Base-by-base conservation (phyloP, 1,140 invertebrate species). In the Formica selysi region DNA sequence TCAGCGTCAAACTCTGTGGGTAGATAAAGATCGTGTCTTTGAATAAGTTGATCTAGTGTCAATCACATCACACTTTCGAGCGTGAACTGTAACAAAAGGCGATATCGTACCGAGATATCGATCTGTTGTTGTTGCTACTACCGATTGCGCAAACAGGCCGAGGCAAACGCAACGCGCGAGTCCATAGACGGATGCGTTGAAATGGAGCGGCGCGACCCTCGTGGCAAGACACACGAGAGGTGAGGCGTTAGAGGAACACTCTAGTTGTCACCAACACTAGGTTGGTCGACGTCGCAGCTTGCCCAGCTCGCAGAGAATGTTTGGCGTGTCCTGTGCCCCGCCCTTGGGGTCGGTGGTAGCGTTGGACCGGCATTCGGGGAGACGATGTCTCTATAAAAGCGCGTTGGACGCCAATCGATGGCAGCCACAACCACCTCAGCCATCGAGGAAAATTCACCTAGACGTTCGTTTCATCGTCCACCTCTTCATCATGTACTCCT, bases 291-390 rank as follows among this genome's bases (percentile, higher is more conserved):
- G 87, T 76, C 88, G 76, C 88, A 70, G 61, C 26, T n/a, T 74
- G 67, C 67, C 78, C 59, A 86, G 59, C 65, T 78, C 26, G 87
- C 51, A 86, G 89, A 93, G 93, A 94, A 93, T 94, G 93, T 93
- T 93, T 91, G 88, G 91, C 88, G 91, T 91, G 90, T 92, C 89
- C 91, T 93, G 80, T 86, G 94, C 94, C 94, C 93, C 94, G 92
- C 94, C 94, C 92, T 93, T 93, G 89, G 92, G 93, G 91, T 93
- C 90, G 91, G 85, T 89, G 87, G 90, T 89, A 91, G 92, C 74
- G 68, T n/a, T 29, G 51, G 76, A 54, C 8, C n/a, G 13, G 44
- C 74, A 79, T 90, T 91, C 87, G 86, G 76, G 81, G 51, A 86
- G 68, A 91, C 87, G 86, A 90, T 86, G 85, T 86, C 51, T 68